These are phyloP conservation scores for Okapia johnstoni DNA, from an alignment of 2,113 vertebrate genomes.

Conservation along the genomic window DNA sequence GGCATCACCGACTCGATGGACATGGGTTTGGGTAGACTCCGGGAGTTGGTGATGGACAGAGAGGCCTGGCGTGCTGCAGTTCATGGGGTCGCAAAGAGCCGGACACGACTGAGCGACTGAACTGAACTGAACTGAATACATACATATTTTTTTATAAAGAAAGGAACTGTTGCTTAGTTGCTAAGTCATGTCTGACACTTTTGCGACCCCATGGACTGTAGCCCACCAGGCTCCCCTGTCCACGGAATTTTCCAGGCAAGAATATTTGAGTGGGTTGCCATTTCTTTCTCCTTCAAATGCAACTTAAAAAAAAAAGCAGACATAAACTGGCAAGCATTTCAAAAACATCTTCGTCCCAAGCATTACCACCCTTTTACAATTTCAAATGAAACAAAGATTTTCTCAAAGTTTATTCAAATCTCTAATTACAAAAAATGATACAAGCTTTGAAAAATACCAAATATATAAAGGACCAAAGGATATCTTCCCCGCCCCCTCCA, in stretches of 20 bases:
- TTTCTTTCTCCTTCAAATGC: background rate
- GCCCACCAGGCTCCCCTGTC: background rate
- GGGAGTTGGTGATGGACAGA: no score
- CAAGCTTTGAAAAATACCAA: background rate
- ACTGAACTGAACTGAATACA: no score
- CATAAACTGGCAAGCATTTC: background rate
- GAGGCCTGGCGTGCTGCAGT: no score
- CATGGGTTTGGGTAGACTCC: no score
- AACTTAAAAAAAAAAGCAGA: background rate
- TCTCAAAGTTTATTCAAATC: conserved; percentile 15
- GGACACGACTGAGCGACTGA: no score
- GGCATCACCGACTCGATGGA: no score
- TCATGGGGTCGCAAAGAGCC: no score
- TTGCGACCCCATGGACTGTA: background rate
- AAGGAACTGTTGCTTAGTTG: background rate
- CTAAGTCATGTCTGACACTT: background rate
- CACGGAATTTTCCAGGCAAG: background rate
- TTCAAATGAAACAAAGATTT: background rate
- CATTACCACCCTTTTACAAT: background rate
- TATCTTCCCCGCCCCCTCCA: background rate
- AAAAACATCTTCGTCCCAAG: background rate
- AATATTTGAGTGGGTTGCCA: background rate
- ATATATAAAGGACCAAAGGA: background rate
- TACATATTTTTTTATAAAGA: background rate
- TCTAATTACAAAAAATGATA: conserved; percentile 10